phyloP scores from a whole-genome alignment of 2,797 vertebrate genomes.

The Tenualosa ilisha region DNA sequence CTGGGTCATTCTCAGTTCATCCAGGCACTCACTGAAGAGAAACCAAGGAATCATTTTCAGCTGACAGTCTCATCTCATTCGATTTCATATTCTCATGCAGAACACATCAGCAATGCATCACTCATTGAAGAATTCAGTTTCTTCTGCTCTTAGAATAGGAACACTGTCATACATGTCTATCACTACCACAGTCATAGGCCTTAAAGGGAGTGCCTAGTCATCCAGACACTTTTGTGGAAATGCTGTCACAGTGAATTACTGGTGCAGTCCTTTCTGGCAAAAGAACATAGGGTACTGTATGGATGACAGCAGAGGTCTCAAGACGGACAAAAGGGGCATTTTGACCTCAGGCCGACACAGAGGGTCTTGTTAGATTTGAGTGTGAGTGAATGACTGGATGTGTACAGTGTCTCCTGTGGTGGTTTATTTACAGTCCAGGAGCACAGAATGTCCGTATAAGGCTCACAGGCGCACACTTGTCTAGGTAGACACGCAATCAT shows the following conservation, averaged over 20 bases:
- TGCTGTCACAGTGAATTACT: not conserved
- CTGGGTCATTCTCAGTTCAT: not conserved
- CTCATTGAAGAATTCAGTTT: not conserved
- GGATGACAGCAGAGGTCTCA: slow-evolving; percentile 5
- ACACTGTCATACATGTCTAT: not conserved
- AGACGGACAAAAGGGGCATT: not conserved
- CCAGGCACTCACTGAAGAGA: not conserved
- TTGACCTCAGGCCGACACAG: not conserved
- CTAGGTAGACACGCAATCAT: not conserved
- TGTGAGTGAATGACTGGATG: not conserved
- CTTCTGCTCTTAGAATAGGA: not conserved
- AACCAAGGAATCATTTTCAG: not conserved
- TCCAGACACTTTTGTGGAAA: not conserved
- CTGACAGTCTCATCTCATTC: not conserved
- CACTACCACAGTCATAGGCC: not conserved
- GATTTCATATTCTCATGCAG: not conserved
- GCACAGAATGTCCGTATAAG: slow-evolving; percentile 11
- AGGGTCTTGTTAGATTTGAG: not conserved
- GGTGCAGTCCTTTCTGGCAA: not conserved
- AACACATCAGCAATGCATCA: not conserved
- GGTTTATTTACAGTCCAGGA: not conserved
- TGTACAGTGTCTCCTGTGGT: not conserved
- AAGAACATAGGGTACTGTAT: not conserved
- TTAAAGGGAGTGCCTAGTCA: not conserved
- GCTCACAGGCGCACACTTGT: not conserved